Base-by-base conservation (phyloP, 2,888 invertebrate genomes). In the Nomada ruficornis region DNA sequence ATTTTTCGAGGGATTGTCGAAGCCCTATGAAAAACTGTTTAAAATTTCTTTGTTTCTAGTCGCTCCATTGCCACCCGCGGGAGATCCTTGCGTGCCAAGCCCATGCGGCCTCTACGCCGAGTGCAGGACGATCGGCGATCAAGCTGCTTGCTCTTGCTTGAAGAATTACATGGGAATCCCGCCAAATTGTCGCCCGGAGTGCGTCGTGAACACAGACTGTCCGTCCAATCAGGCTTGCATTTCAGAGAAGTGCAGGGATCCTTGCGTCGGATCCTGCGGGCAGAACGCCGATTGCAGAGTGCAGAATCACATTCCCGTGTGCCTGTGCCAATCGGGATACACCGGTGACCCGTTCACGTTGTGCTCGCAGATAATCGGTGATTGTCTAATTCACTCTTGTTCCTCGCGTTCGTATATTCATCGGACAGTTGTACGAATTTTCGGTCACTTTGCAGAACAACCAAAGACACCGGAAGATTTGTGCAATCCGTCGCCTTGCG, bases 401-500 rank as follows among this genome's bases (percentile, higher is more conserved):
- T n/a, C 11, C 15, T 52, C 13, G 0, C n/a, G 13, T 23, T 26
- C 13, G 10, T n/a, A n/a, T n/a, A 9, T 68, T 5, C 2, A 13
- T 36, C n/a, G 50, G 5, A 36, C 13, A 11, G 18, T 72, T 42
- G 0, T 18, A n/a, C 5, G 18, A 10, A 59, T 20, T 20, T n/a
- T 1, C 26, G 15, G 15, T 13, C 36, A 20, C 47, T 55, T 60
- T 44, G 10, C 26, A 88, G 89, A 89, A 65, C 93, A 91, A 87
- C 90, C 94, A 55, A 94, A 94, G 18, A 87, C 91, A 20, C 94
- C 94, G 7, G 91, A 92, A 60, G 95, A 96, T 91, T 95, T 95
- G 4, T 96, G 96, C 91, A 94, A 95, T 91, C 96, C 97, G 65
- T 96, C 96, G 67, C 97, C 97, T 0, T 98, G 98, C 91, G 97